phyloP scores from a whole-genome alignment of 2,797 vertebrate species.

The Paedocypris micromegethes region DNA sequence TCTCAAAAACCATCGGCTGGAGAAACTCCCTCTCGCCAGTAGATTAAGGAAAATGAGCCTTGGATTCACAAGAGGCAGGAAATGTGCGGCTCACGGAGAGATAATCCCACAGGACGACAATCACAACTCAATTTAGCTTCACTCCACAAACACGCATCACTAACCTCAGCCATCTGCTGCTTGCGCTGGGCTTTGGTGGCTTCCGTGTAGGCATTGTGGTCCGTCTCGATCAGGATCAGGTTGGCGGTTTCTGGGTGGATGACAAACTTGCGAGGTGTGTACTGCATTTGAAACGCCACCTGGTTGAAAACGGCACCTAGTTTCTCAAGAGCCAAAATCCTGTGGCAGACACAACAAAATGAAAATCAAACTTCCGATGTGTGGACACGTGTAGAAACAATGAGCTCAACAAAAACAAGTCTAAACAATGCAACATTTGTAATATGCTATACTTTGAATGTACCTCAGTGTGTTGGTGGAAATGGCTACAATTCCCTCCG shows the following conservation, averaged over 20 bases:
- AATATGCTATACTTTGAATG: background rate
- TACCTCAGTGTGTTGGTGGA: conserved; percentile 84
- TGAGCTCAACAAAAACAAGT: no score
- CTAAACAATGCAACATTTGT: no score
- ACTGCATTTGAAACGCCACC: conserved; percentile 94
- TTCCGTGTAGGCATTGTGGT: conserved; percentile 97
- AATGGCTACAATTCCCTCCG: conserved; percentile 97
- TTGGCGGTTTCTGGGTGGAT: conserved; percentile 97
- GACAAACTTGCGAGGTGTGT: conserved; percentile 95
- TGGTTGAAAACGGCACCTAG: conserved; percentile 98
- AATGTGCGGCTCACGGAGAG: background rate
- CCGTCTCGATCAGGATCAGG: conserved; percentile 91
- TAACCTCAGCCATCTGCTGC: conserved; percentile 98
- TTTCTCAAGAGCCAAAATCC: conserved; percentile 96
- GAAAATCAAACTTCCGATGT: background rate
- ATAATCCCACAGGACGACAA: background rate
- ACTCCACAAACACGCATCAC: background rate
- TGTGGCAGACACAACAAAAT: conserved; percentile 44
- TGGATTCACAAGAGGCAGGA: background rate
- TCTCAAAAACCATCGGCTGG: background rate
- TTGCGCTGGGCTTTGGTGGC: conserved; percentile 97
- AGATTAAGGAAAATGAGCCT: background rate
- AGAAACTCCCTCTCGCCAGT: background rate
- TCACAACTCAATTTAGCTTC: background rate
- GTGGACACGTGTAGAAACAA: no score